These are phyloP conservation scores for Lasioglossum zephyrum DNA, from an alignment of 2,888 invertebrate genomes.

Conservation along the genomic window DNA sequence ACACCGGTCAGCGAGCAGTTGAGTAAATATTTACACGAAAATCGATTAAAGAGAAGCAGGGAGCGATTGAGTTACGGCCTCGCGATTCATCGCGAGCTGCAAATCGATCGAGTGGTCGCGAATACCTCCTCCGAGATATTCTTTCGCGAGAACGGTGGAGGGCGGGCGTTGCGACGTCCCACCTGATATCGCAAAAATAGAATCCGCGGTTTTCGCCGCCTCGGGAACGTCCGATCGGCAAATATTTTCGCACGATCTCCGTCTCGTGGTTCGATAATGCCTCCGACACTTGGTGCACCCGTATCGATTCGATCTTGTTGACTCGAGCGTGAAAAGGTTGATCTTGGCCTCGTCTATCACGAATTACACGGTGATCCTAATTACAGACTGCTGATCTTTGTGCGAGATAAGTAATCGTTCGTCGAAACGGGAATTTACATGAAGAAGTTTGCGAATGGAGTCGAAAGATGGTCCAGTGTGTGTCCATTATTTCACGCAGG, in stretches of 20 bases:
- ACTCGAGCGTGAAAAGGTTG: slow-evolving; percentile 39
- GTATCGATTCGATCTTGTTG: slow-evolving; percentile 20
- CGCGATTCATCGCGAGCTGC: slow-evolving; percentile 9
- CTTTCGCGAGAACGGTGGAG: background rate
- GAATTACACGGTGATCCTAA: slow-evolving; percentile 1
- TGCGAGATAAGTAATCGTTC: no score
- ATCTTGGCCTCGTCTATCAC: slow-evolving; percentile 33
- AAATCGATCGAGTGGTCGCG: slow-evolving; percentile 35
- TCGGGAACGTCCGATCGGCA: slow-evolving; percentile 25
- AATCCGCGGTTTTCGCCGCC: slow-evolving; percentile 25
- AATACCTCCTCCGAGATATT: background rate
- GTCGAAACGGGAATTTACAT: background rate
- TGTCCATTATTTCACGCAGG: background rate
- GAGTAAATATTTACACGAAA: slow-evolving; percentile 33
- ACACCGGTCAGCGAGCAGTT: background rate
- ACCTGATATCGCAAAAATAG: slow-evolving; percentile 38
- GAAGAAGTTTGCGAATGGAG: background rate
- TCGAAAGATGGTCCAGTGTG: background rate
- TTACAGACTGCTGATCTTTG: no score
- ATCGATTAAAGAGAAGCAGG: slow-evolving; percentile 14
- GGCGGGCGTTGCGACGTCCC: background rate
- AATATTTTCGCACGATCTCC: slow-evolving; percentile 57
- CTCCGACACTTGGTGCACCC: slow-evolving; percentile 6
- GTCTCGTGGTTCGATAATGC: slow-evolving; percentile 45
- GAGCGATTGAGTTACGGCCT: background rate